Evolutionary conservation across 1,140 invertebrate genomes (phyloP), one percentile per base, ranked within the genome.

Genomic region (Papilio glaucus): DNA sequence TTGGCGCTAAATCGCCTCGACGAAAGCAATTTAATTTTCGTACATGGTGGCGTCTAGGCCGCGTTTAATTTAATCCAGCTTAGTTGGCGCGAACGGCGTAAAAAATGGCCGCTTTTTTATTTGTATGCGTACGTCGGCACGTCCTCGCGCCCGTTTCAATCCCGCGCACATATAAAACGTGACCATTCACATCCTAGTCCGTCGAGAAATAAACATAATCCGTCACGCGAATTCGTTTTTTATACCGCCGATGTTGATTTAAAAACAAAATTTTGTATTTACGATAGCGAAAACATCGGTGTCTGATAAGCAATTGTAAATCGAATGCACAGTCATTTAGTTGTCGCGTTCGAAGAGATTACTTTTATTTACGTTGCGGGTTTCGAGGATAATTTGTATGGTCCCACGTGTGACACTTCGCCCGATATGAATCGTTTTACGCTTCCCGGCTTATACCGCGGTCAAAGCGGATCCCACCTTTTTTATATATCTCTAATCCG

Each of bases 401-500:
- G 65, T 29, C 62, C 62, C 67, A 38, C 18, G 60, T 74, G 63
- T 74, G 67, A 62, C 74, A 45, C 65, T 45, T 49, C 62, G 63
- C 72, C 70, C 78, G 72, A 72, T 81, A 82, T 80, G 82, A 86
- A 86, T 85, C 84, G 82, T 85, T 81, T 78, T 76, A 73, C 65
- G 75, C 74, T 76, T 53, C 69, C 75, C 12, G 60, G 74, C 75
- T 72, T 78, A 83, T 80, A 82, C 24, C 57, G 29, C 72, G 74
- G 63, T 83, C 83, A 84, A 85, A 87, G 78, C 74, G 72, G 79
- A 83, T 84, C 75, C 75, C 71, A 76, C 71, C 75, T 77, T 83
- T 86, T 90, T 88, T 81, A 79, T 71, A 83, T 82, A 80, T 83
- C 80, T 84, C 82, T 87, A 90, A 91, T 90, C 85, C 82, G 49